Evolutionary conservation across 2,797 vertebrate species (phyloP).

Genomic region (Novumbra hubbsi): DNA sequence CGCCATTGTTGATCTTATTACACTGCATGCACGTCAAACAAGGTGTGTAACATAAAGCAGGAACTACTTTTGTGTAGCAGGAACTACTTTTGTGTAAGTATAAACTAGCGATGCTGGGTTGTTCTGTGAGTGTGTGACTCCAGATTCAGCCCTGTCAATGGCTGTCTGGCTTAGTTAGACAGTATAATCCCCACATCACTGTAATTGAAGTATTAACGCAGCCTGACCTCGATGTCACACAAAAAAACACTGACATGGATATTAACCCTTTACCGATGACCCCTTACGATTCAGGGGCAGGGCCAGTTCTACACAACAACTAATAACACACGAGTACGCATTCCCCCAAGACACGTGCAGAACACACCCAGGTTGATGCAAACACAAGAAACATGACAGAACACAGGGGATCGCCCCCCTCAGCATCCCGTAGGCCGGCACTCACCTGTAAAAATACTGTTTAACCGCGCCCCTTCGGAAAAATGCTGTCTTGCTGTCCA

Average conservation of each 20-base stretch:
- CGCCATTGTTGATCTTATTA: neutral
- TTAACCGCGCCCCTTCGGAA: neutral
- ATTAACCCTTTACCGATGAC: neutral
- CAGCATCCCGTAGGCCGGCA: neutral
- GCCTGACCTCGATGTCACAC: neutral
- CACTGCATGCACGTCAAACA: neutral
- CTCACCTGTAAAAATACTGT: neutral
- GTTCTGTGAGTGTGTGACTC: neutral
- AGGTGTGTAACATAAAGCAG: neutral
- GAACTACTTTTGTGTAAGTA: neutral
- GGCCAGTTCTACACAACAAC: neutral
- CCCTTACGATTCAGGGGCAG: neutral
- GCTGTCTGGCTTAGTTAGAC: conserved; percentile 3
- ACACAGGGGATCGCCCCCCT: neutral
- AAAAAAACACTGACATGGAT: conserved; percentile 6
- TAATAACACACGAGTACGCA: conserved; percentile 12
- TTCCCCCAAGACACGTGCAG: conserved; percentile 16
- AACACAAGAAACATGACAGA: neutral
- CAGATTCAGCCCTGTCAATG: conserved; percentile 1
- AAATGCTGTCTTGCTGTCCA: neutral
- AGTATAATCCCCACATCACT: conserved; percentile 17
- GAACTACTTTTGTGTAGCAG: neutral
- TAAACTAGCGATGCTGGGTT: neutral
- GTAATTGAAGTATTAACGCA: conserved; percentile 8
- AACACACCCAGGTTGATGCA: neutral